Conservation (phyloP, 2,888 invertebrate genomes). For the Herminia tarsipennalis region DNA sequence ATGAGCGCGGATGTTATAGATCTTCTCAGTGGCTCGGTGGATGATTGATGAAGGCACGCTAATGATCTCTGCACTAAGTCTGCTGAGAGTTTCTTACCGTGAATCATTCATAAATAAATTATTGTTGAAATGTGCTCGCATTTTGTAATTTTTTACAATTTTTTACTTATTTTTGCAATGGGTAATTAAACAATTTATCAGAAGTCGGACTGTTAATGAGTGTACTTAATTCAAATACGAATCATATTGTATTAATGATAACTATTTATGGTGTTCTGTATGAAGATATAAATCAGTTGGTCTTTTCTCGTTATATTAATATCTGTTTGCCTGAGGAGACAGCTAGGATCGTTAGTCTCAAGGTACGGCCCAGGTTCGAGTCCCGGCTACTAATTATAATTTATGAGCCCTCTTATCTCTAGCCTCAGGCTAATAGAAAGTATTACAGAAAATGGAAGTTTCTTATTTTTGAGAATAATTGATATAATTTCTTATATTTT, state of each 20-base stretch:
- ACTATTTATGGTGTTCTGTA: too few relatives aligned
- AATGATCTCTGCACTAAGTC: constrained; percentile 15
- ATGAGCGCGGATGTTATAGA: constrained; percentile 26
- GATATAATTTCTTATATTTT: not conserved
- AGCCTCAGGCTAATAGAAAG: constrained; percentile 58
- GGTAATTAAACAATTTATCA: constrained; percentile 46
- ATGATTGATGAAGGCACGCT: constrained; percentile 39
- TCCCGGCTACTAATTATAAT: constrained; percentile 73
- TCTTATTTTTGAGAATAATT: not conserved
- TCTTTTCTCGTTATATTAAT: constrained; percentile 60
- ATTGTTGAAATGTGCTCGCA: constrained; percentile 3
- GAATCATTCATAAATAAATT: constrained; percentile 10
- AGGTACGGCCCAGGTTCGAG: constrained; percentile 63
- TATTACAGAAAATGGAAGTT: constrained; percentile 46
- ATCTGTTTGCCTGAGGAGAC: constrained; percentile 62
- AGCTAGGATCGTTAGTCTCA: constrained; percentile 61
- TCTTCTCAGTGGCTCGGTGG: constrained; percentile 24
- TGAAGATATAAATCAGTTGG: constrained; percentile 65
- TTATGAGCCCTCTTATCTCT: constrained; percentile 64
- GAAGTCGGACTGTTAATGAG: constrained; percentile 36
- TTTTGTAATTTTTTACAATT: not conserved
- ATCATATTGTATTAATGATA: constrained; percentile 39
- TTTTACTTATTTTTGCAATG: constrained; percentile 26
- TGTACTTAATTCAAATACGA: constrained; percentile 39
- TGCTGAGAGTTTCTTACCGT: not conserved